phyloP scores from a whole-genome alignment of 2,888 invertebrate species.

The Strigamia maritima region DNA sequence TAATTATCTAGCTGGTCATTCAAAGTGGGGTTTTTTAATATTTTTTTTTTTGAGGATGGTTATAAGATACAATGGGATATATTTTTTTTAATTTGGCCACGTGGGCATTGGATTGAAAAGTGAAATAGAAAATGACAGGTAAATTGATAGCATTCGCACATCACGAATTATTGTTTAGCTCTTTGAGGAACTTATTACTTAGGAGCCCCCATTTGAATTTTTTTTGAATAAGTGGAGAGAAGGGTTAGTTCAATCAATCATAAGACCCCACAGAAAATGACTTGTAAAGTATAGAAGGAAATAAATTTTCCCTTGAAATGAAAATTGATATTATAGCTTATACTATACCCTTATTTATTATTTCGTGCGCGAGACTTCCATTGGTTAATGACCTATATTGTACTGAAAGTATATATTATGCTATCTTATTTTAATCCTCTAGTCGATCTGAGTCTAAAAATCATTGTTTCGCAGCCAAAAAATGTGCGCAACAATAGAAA shows the following conservation, averaged over 20 bases:
- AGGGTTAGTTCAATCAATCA: constrained; percentile 24
- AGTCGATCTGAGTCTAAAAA: no score
- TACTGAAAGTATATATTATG: no score
- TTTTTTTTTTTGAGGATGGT: no score
- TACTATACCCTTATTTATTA: no score
- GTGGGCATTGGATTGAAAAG: constrained; percentile 11
- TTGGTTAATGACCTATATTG: no score
- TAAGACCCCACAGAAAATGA: constrained; percentile 20
- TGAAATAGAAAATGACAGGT: constrained; percentile 31
- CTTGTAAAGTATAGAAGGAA: not conserved
- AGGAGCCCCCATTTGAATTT: not conserved
- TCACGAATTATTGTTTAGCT: constrained; percentile 1
- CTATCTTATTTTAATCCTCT: no score
- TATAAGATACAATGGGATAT: not conserved
- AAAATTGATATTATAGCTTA: no score
- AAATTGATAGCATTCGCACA: constrained; percentile 22
- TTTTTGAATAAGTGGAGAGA: not conserved
- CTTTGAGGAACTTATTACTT: constrained; percentile 3
- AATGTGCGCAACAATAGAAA: no score
- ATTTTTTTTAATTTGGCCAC: not conserved
- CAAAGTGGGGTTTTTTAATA: not conserved
- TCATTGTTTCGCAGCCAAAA: no score
- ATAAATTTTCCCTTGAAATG: not conserved
- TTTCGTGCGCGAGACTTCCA: no score
- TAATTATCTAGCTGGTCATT: not conserved